Conservation (phyloP, 2,888 invertebrate genomes). For the Chirona hameri region DNA sequence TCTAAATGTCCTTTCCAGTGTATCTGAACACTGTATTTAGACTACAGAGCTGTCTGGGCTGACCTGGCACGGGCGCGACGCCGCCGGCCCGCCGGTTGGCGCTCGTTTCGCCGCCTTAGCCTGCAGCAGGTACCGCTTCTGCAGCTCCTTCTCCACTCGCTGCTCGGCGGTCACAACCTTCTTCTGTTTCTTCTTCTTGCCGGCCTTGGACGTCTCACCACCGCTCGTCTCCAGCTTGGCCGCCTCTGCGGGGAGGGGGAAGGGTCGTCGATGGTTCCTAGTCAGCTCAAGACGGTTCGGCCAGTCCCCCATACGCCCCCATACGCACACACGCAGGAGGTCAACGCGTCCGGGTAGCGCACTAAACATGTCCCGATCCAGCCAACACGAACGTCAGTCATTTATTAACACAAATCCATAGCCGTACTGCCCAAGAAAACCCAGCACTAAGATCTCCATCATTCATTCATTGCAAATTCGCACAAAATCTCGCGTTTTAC, state of each 20-base stretch:
- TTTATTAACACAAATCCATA: no score
- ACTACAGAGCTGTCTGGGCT: background rate
- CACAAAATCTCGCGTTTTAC: no score
- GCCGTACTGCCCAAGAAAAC: no score
- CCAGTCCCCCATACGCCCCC: background rate
- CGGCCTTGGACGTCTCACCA: background rate
- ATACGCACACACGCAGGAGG: no score
- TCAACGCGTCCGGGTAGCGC: no score
- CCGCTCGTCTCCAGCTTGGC: background rate
- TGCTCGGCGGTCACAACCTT: constrained; percentile 2
- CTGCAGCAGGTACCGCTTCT: constrained; percentile 27
- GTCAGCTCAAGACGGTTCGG: no score
- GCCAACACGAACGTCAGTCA: no score
- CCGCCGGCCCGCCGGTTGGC: background rate
- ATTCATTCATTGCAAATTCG: no score
- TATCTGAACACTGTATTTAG: no score
- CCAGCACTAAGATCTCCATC: no score
- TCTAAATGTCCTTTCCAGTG: no score
- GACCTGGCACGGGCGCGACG: background rate
- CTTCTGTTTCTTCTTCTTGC: constrained; percentile 22
- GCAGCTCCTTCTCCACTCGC: constrained; percentile 25
- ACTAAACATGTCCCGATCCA: no score
- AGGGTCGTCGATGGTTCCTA: background rate
- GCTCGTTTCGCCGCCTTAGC: constrained; percentile 27
- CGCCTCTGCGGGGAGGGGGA: background rate